Percentiles rank a stretch among this genome's conserved stretches.
phyloP scores from a whole-genome alignment of 2,113 vertebrate genomes.

The Pseudopipra pipra region DNA sequence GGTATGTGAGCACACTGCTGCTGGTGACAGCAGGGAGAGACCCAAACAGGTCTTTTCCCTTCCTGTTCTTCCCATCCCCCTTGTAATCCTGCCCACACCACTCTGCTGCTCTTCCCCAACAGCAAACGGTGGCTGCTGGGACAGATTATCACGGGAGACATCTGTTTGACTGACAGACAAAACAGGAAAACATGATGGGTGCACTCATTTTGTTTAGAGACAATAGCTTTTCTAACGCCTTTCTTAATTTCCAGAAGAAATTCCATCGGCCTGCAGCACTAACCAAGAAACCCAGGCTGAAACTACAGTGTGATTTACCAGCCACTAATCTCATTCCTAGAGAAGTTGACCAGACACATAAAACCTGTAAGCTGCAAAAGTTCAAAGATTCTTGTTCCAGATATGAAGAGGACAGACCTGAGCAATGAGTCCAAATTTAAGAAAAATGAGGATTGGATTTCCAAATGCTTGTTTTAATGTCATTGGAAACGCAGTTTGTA shows the following conservation, averaged over 20 bases:
- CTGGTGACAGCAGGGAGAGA: neutral
- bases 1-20: neutral
- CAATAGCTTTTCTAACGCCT: neutral
- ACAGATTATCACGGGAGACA: constrained; percentile 56
- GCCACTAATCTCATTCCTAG: neutral
- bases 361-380: neutral
- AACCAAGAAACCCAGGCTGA: neutral
- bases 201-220: neutral
- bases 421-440: neutral
- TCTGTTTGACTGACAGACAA: constrained; percentile 30
- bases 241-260: neutral
- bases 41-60: neutral
- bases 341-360: neutral
- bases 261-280: neutral
- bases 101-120: constrained; percentile 13
- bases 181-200: neutral
- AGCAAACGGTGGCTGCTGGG: neutral
- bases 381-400: neutral
- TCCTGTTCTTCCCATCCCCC: constrained; percentile 24
- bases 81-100: constrained; percentile 54
- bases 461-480: neutral
- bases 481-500: neutral
- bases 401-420: neutral
- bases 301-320: neutral
- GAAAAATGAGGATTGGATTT: neutral